Base-by-base conservation (phyloP, 2,113 vertebrate genomes). In the Chaenogobius annularis region DNA sequence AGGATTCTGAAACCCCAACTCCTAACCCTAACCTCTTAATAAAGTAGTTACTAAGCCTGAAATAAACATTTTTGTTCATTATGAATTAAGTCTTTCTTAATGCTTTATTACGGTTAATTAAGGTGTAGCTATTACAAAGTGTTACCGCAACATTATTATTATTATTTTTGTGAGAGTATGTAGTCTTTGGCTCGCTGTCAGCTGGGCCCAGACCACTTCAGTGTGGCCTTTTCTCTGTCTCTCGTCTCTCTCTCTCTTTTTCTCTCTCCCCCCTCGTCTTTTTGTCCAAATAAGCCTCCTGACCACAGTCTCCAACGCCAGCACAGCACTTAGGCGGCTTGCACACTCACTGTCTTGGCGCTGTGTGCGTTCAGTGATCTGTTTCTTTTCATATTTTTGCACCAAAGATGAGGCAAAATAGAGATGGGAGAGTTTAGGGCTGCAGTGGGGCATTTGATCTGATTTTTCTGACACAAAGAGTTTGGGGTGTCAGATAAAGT, bases 381-480 rank as follows among this genome's bases (percentile, higher is more conserved):
- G 90, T 85, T 92, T 90, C 89, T 90, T 86, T 81, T 92, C 87
- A 92, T 83, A 80, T 85, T 81, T 84, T 44, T 78, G 70, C 55
- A 50, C 61, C 35, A 50, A 52, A 62, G 80, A 76, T 14, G 23
- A 72, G 70, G 50, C 68, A 71, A 74, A 72, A 62, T 10, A 13
- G 68, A 89, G 78, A 63, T 23, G 31, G n/a, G 66, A 66, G 68
- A 46, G 77, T 67, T 72, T 23, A 17, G 64, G 54, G 35, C 67
- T 26, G 12, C 10, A 11, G 43, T 5, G 10, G 56, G 12, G 50
- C 35, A 22, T 72, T 10, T 31, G 50, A 50, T 78, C 54, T 10
- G 59, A 65, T 72, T 26, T 1, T 58, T 58, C 55, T 58, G 55
- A 56, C 22, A 23, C 20, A 70, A 68, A 62, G 65, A 23, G 6